These are phyloP conservation scores for Takifugu bimaculatus DNA, from an alignment of 2,113 vertebrate genomes.

Conservation along the genomic window DNA sequence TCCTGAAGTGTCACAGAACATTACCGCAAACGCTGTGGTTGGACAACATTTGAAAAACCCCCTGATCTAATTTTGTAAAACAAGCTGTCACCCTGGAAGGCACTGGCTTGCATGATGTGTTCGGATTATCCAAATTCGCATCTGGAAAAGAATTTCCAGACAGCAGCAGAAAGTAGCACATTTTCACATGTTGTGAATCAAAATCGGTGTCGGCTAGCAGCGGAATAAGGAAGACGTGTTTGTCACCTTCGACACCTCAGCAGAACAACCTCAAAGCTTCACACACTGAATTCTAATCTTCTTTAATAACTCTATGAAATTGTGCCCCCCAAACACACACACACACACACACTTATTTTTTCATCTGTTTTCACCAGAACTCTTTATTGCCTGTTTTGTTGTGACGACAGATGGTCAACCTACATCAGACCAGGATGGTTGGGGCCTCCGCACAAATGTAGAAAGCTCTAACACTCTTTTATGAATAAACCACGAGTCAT, in stretches of 20 bases:
- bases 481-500: not conserved
- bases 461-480: not conserved
- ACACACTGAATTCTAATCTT: constrained; percentile 4
- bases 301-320: constrained; percentile 17
- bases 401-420: not conserved
- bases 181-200: not conserved
- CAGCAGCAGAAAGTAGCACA: no score
- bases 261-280: constrained; percentile 37
- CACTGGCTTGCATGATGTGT: constrained; percentile 25
- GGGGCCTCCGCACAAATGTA: not conserved
- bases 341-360: not conserved
- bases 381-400: not conserved
- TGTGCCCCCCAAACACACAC: not conserved
- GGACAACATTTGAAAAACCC: constrained; percentile 24
- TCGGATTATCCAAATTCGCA: no score
- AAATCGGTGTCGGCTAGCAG: constrained; percentile 1
- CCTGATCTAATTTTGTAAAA: constrained; percentile 36
- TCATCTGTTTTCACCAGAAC: constrained; percentile 7
- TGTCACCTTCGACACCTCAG: constrained; percentile 24
- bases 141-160: no score
- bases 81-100: constrained; percentile 7
- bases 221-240: constrained; percentile 21
- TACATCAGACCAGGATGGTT: not conserved
- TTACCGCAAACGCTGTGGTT: constrained; percentile 9
- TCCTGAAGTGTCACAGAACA: constrained; percentile 26